Evolutionary conservation across 2,888 invertebrate genomes (phyloP).

Genomic region (Cataglyphis cursor): DNA sequence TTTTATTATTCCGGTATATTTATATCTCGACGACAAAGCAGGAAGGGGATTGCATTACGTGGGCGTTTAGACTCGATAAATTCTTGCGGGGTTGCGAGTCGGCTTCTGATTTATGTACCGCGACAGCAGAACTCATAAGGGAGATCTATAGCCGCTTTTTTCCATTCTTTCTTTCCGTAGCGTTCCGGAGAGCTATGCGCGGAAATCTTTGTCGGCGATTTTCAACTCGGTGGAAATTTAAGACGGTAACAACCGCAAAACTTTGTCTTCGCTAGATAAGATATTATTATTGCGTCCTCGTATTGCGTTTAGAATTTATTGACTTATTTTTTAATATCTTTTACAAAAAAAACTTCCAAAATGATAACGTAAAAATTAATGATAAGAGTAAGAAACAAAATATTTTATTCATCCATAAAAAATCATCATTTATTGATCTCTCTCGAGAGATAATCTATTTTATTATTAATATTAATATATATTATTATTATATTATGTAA

Average conservation of each 20-base stretch:
- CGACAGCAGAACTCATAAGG: constrained; percentile 54
- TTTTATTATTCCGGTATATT: constrained; percentile 44
- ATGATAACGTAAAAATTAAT: not conserved
- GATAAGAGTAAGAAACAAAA: not conserved
- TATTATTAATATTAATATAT: not conserved
- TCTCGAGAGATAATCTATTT: not conserved
- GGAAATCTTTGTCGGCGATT: constrained; percentile 47
- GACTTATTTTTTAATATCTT: constrained; percentile 9
- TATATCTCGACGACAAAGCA: constrained; percentile 33
- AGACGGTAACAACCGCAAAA: constrained; percentile 27
- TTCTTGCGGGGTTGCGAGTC: constrained; percentile 37
- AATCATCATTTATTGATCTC: not conserved
- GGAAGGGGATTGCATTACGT: constrained; percentile 37
- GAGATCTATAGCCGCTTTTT: constrained; percentile 51
- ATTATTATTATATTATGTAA: not conserved
- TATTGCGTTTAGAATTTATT: not conserved
- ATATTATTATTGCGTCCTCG: not conserved
- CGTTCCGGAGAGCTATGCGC: not conserved
- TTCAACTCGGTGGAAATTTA: constrained; percentile 39
- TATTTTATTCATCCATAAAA: not conserved
- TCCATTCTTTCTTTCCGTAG: constrained; percentile 22
- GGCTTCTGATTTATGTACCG: constrained; percentile 48
- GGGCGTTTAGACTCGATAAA: constrained; percentile 54
- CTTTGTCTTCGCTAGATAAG: constrained; percentile 12
- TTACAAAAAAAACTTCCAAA: not conserved